Percentiles rank a stretch among this genome's conserved stretches.
These are phyloP conservation scores for Cinara cedri DNA, from an alignment of 2,888 invertebrate genomes.

Conservation along the genomic window DNA sequence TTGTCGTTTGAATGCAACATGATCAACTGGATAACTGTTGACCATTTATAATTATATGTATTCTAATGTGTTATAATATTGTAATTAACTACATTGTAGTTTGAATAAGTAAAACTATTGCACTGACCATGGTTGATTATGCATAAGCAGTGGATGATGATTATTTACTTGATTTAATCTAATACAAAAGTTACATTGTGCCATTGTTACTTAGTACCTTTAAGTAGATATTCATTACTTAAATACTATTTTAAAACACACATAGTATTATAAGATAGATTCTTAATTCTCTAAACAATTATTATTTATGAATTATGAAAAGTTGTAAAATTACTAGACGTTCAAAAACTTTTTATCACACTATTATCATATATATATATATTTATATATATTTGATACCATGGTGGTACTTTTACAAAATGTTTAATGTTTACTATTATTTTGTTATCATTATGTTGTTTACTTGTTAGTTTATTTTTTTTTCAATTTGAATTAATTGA, in stretches of 20 bases:
- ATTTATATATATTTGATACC: slow-evolving; percentile 16
- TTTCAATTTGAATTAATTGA: too few species aligned
- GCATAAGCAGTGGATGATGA: not conserved
- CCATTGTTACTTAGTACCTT: not conserved
- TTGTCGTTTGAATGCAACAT: slow-evolving; percentile 33
- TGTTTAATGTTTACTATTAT: not conserved
- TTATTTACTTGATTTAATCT: not conserved
- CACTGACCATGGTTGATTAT: slow-evolving; percentile 25
- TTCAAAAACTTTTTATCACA: slow-evolving; percentile 49
- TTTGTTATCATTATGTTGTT: too few species aligned
- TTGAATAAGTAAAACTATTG: not conserved
- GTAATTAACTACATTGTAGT: not conserved
- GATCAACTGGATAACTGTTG: slow-evolving; percentile 29
- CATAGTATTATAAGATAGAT: not conserved
- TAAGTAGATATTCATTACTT: slow-evolving; percentile 3
- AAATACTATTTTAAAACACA: not conserved
- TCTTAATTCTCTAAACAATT: slow-evolving; percentile 8
- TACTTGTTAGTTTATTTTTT: too few species aligned
- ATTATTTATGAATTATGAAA: not conserved
- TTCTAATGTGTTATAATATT: not conserved
- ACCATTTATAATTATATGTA: slow-evolving; percentile 9
- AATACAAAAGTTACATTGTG: not conserved
- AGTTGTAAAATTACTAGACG: slow-evolving; percentile 21
- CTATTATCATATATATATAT: slow-evolving; percentile 23
- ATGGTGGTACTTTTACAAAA: not conserved